Conservation (phyloP, 92 coral and sea anemone species). For the Pocillopora meandrina region DNA sequence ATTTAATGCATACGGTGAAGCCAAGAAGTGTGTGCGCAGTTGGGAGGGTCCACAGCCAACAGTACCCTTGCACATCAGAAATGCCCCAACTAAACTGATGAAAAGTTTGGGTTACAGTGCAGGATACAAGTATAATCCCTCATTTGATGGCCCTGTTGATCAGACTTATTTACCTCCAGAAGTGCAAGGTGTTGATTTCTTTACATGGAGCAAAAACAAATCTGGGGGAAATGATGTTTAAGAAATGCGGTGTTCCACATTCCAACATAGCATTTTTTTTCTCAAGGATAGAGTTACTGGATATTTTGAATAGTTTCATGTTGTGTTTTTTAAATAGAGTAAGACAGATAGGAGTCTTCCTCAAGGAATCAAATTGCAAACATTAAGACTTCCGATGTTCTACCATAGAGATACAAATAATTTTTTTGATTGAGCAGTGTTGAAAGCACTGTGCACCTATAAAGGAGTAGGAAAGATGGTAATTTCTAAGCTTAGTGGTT, state of each 20-base stretch:
- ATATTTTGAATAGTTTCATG: too few species aligned
- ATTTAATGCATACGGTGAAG: constrained; percentile 84
- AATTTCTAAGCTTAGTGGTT: too few species aligned
- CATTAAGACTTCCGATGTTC: too few species aligned
- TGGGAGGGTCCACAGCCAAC: constrained; percentile 97
- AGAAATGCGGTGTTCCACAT: neutral
- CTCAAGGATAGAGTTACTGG: too few species aligned
- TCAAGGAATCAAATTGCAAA: too few species aligned
- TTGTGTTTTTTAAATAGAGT: too few species aligned
- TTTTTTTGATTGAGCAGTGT: too few species aligned
- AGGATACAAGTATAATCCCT: constrained; percentile 94
- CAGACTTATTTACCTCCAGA: constrained; percentile 93
- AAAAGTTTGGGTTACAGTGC: constrained; percentile 86
- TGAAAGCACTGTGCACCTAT: too few species aligned
- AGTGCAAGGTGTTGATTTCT: constrained; percentile 76
- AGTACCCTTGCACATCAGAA: constrained; percentile 92
- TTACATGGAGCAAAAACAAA: constrained; percentile 29
- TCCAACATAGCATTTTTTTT: neutral
- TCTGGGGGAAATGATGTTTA: neutral
- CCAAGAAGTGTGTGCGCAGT: constrained; percentile 73
- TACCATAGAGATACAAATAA: too few species aligned
- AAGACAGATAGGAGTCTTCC: too few species aligned
- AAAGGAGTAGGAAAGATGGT: too few species aligned
- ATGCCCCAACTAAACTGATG: constrained; percentile 96
- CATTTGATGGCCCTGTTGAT: constrained; percentile 80